Evolutionary conservation across 1,140 invertebrate genomes (phyloP), one percentile per base, ranked within the genome.

Genomic region (Octopus bimaculoides): DNA sequence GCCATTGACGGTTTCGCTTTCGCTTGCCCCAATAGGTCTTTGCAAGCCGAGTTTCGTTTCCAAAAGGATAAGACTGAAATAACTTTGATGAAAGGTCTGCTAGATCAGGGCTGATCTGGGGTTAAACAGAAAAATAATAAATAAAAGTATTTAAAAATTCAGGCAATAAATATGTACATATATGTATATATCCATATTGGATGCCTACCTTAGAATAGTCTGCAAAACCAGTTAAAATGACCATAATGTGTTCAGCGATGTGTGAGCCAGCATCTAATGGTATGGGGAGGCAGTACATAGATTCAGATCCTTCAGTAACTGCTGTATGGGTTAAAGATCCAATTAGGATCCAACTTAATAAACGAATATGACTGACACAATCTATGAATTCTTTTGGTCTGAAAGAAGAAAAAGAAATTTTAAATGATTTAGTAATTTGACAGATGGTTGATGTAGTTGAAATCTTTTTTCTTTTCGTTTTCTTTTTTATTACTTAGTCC

Each of bases 241-340:
- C 92, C 92, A 99, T 96, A 80, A 99, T 94, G 88, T 99, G 96
- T 92, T 99, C 98, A 54, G 97, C 96, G 85, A 99, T 95, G 88
- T 98, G 95, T 86, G 96, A 96, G 53, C 96, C 97, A 61, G 96
- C 96, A 90, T 99, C 97, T 86, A 98, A 94, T 20, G 98, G 97
- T 81, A 99, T 94, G 12, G 98, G 97, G 85, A 95, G 94, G 84
- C 94, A 96, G 83, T 92, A 85, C 17, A 90, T 86, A 10, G 85
- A 86, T 26, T 85, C 87, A n/a, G 84, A 81, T 4, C 84, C 87
- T 77, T 88, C 87, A 54, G 89, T 90, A 84, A 95, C 91, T n/a
- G 94, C 93, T 66, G 94, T 94, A 87, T 98, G 96, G 8, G 94
- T 96, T 41, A 99, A 92, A 26, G 97, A 95, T 14, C 98, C 98